Percentiles rank a stretch among this genome's conserved stretches.
These are phyloP conservation scores for Listronotus bonariensis DNA, from an alignment of 1,140 invertebrate species.

Conservation along the genomic window DNA sequence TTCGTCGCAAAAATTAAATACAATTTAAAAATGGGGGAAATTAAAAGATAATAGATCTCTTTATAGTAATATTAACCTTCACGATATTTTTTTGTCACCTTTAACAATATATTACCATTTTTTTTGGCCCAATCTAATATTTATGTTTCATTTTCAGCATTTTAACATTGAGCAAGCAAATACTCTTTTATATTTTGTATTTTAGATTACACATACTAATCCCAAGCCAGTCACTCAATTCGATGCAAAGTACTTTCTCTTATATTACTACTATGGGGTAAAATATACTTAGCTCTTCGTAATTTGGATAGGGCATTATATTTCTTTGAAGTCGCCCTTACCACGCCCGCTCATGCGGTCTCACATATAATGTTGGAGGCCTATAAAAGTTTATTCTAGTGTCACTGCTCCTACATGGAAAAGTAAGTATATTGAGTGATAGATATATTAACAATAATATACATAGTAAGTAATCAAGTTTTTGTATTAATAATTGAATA, in stretches of 20 bases:
- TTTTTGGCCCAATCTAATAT: too few relatives aligned
- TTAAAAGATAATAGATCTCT: too few relatives aligned
- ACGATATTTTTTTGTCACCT: too few relatives aligned
- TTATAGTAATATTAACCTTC: too few relatives aligned
- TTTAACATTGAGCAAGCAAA: too few relatives aligned
- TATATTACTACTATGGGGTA: constrained; percentile 98
- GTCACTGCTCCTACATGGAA: constrained; percentile 89
- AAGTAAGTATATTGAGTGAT: constrained; percentile 64
- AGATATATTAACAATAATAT: too few relatives aligned
- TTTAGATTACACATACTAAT: constrained; percentile 43
- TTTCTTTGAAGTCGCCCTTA: constrained; percentile 94
- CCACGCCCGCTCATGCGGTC: constrained; percentile 89
- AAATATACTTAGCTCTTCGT: constrained; percentile 93
- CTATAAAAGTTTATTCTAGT: constrained; percentile 96
- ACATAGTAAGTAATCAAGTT: too few relatives aligned
- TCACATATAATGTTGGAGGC: constrained; percentile 97
- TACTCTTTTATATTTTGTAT: not conserved
- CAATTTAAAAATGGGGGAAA: too few relatives aligned
- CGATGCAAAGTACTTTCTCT: constrained; percentile 90
- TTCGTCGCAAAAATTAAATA: too few relatives aligned
- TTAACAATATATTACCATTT: too few relatives aligned
- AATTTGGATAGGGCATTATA: constrained; percentile 91
- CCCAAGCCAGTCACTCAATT: constrained; percentile 63
- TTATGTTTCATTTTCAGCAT: too few relatives aligned
- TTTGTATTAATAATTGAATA: too few relatives aligned